Evolutionary conservation across 2,113 vertebrate species (phyloP), one percentile per base, ranked within the genome.

Genomic region (Kryptolebias marmoratus): DNA sequence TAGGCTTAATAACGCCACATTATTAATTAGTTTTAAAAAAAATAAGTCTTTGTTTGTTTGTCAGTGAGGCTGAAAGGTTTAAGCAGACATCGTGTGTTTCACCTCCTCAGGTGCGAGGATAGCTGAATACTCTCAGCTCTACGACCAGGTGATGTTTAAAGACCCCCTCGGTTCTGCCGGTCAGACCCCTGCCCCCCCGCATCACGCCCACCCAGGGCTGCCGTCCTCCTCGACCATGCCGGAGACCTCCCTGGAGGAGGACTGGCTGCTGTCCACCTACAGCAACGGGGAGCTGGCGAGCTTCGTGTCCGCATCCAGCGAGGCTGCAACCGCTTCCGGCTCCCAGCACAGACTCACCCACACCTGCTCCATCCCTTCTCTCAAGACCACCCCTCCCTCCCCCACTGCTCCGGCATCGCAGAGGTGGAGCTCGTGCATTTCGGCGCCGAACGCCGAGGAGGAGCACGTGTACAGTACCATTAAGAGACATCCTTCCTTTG

Each of bases 81-180:
- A 45, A 67, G 42, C 39, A 42, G 9, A 27, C 50, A 5, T 74
- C 18, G 7, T 76, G 22, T 79, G n/a, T 76, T 9, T 69, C 61
- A n/a, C 50, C 22, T 60, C 50, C 58, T 45, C 77, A 99, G 98
- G 98, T 92, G 97, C 98, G 59, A 95, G 96, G 90, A 98, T 99
- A 89, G 98, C 98, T 9, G 98, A 98, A 83, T 99, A 99, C 91
- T 98, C 97, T 16, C 96, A 98, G 54, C 93, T 99, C 67, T 99
- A 99, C 18, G 98, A 98, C 79, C 97, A 99, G 92, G 94, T 99
- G 10, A 89, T 96, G 78, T 98, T 97, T 83, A 94, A 95, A 86
- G 96, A 91, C 15, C 69, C 90, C 55, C 52, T 87, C 2, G 48
- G 66, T 89, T 72, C 81, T 72, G 30, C 91, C 79, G 75, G 93